Evolutionary conservation across 2,888 invertebrate species (phyloP), one percentile per base, ranked within the genome.

Genomic region (Lasioglossum vierecki): DNA sequence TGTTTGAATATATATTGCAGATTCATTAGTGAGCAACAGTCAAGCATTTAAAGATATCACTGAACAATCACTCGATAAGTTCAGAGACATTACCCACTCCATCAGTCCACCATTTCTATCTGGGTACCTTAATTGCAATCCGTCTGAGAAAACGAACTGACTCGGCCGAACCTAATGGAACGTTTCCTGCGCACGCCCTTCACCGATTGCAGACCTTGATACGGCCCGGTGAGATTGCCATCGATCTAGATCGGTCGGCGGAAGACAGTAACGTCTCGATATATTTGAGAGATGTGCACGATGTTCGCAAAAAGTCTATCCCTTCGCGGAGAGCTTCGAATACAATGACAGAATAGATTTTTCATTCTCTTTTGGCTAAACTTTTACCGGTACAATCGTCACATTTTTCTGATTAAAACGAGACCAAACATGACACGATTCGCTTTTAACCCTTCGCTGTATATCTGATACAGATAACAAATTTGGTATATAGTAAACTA

Each of bases 61-160:
- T 41, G 63, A n/a, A 41, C 11, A 41, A n/a, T 41, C 9, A 70
- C n/a, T 41, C 0, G n/a, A 70, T n/a, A n/a, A 41, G 39, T 70
- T n/a, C 5, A 35, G 3, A 39, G 2, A 71, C 74, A 15, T 57
- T 13, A 8, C 15, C 57, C 66, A 9, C 26, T 53, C 39, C 66
- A 66, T 49, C 39, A 35, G 9, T 70, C 39, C 80, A 84, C 78
- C 22, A 53, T 35, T 18, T 53, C 22, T 0, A 39, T 57, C 63
- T 57, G 79, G 57, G 46, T 71, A 72, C 77, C 46, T 72, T 79
- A 84, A 86, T 85, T 86, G 82, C 57, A 57, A 71, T 18, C 53
- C 46, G 41, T 35, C 74, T n/a, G 77, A 82, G 84, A 60, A 82
- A 71, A 68, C 82, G 82, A 76, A 76, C 71, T 85, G 63, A 41